phyloP scores from a whole-genome alignment of 2,797 vertebrate species.

The Nannoperca australis region DNA sequence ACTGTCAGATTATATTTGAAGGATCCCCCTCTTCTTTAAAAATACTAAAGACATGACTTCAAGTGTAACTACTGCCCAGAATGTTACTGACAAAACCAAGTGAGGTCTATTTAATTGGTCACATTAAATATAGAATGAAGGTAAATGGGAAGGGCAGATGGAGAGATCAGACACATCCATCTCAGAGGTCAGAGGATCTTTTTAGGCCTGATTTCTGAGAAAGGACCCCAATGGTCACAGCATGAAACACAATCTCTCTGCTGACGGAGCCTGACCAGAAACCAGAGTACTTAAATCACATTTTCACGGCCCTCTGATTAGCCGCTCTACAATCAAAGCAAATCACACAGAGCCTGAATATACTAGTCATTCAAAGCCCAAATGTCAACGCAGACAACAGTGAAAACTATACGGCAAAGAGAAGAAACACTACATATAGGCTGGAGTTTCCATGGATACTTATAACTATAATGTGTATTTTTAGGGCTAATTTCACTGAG shows the following conservation, averaged over 20 bases:
- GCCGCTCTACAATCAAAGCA: constrained; percentile 62
- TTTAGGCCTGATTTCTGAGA: constrained; percentile 62
- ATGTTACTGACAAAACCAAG: not conserved
- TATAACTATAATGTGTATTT: constrained; percentile 31
- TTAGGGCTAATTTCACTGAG: constrained; percentile 22
- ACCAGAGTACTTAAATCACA: constrained; percentile 37
- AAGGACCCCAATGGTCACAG: constrained; percentile 51
- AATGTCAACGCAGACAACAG: constrained; percentile 27
- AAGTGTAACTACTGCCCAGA: not conserved
- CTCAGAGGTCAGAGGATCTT: constrained; percentile 55
- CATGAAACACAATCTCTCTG: constrained; percentile 47
- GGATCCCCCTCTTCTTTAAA: no score
- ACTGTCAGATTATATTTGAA: not conserved
- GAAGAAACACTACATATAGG: constrained; percentile 11
- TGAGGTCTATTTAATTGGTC: not conserved
- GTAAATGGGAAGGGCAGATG: not conserved
- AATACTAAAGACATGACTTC: not conserved
- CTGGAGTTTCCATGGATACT: constrained; percentile 56
- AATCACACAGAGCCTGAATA: constrained; percentile 57
- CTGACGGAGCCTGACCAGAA: constrained; percentile 35
- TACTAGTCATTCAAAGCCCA: constrained; percentile 38
- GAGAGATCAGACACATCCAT: not conserved
- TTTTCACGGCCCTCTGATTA: constrained; percentile 58
- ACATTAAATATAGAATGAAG: not conserved
- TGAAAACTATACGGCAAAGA: constrained; percentile 23